Percentiles rank a stretch among this genome's conserved stretches.
These are phyloP conservation scores for Psettodes erumei DNA, from an alignment of 2,113 vertebrate species.

Conservation along the genomic window DNA sequence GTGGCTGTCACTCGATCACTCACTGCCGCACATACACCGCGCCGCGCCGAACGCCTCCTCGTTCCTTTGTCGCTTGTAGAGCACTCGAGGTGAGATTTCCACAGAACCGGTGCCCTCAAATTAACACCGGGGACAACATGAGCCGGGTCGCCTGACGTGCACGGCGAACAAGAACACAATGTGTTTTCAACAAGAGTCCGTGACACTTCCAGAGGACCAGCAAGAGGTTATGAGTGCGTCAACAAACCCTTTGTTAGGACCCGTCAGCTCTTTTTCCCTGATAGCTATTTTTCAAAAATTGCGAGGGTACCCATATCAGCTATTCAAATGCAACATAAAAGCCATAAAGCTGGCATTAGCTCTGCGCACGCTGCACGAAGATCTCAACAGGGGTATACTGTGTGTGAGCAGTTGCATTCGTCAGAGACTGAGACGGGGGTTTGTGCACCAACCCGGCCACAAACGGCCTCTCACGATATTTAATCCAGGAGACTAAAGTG, in stretches of 20 bases:
- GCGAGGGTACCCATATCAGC: constrained; percentile 20
- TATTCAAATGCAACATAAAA: constrained; percentile 55
- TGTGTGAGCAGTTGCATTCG: constrained; percentile 51
- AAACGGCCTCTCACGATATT: constrained; percentile 61
- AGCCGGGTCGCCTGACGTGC: constrained; percentile 24
- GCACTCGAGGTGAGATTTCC: constrained; percentile 24
- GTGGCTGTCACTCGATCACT: constrained; percentile 76
- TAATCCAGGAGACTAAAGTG: constrained; percentile 59
- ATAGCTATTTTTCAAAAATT: constrained; percentile 43
- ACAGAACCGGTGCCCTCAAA: constrained; percentile 20
- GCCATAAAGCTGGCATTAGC: constrained; percentile 52
- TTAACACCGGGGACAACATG: constrained; percentile 27
- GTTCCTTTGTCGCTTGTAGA: constrained; percentile 18
- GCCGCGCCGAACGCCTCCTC: too few species aligned
- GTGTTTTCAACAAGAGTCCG: constrained; percentile 4
- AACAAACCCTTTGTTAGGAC: constrained; percentile 11
- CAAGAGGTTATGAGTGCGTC: constrained; percentile 16
- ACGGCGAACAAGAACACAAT: constrained; percentile 35
- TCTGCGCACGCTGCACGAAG: constrained; percentile 40
- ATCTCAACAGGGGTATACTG: constrained; percentile 28
- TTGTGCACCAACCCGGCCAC: constrained; percentile 45
- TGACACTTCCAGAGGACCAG: constrained; percentile 12
- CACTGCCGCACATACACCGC: constrained; percentile 39
- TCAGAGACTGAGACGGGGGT: constrained; percentile 41
- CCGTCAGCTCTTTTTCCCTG: constrained; percentile 34